Evolutionary conservation across 1,140 invertebrate species (phyloP).

Genomic region (Rhopalosiphum padi): DNA sequence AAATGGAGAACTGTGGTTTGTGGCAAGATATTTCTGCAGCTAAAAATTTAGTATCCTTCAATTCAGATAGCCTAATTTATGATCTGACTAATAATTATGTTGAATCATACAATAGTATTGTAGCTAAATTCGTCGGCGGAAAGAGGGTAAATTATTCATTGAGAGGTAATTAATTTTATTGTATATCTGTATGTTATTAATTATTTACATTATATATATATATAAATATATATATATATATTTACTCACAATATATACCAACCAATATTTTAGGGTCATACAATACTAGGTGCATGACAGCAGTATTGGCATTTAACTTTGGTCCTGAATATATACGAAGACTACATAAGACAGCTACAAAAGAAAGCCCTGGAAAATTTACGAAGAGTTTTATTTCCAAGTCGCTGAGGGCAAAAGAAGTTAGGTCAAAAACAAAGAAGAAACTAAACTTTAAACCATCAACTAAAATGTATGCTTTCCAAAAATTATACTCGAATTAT

Average conservation of each 20-base stretch:
- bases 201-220: not conserved
- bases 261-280: constrained; percentile 1
- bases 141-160: not conserved
- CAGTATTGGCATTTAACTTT: constrained; percentile 1
- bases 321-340: not conserved
- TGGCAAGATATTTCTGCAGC: too few relatives aligned
- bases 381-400: not conserved
- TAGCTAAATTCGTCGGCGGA: not conserved
- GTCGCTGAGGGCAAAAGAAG: not conserved
- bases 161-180: not conserved
- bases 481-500: not conserved
- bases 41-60: too few relatives aligned
- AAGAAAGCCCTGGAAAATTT: not conserved
- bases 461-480: not conserved
- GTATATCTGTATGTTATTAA: not conserved
- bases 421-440: too few relatives aligned
- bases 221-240: too few relatives aligned
- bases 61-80: too few relatives aligned
- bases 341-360: not conserved
- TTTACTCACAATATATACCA: not conserved
- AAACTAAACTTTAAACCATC: too few relatives aligned
- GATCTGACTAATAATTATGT: not conserved
- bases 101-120: not conserved
- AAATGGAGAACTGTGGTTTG: too few relatives aligned
- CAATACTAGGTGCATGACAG: not conserved